Percentiles rank a stretch among this genome's conserved stretches.
phyloP scores from a whole-genome alignment of 1,140 invertebrate species.

The Brachionus koreanus region DNA sequence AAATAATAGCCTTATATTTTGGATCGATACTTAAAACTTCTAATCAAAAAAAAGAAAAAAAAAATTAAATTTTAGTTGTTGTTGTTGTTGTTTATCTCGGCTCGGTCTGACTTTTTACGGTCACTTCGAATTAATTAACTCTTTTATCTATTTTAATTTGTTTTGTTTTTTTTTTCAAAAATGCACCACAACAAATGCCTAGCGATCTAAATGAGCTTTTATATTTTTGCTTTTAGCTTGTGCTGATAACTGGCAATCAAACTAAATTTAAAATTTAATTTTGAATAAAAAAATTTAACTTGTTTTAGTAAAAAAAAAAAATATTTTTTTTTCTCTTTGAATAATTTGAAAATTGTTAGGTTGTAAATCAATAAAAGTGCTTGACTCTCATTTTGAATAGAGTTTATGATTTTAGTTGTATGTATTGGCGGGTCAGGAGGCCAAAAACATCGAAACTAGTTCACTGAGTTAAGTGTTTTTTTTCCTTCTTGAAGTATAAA shows the following conservation, averaged over 20 bases:
- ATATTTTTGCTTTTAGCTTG: neutral
- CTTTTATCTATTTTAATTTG: neutral
- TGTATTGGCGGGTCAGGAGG: neutral
- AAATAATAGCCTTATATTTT: neutral
- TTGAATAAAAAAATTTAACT: neutral
- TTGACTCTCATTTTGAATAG: neutral
- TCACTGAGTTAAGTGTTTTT: neutral
- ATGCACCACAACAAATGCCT: neutral
- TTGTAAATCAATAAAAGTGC: neutral
- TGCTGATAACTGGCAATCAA: neutral
- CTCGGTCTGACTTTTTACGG: neutral
- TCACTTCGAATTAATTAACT: conserved; percentile 9
- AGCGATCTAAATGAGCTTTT: neutral
- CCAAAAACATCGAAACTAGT: neutral
- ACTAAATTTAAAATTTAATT: neutral
- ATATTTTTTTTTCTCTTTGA: neutral
- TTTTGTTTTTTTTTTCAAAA: neutral
- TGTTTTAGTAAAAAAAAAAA: neutral
- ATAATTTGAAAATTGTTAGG: neutral
- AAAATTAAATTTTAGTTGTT: too few species aligned
- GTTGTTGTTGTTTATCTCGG: neutral
- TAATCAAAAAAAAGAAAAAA: neutral
- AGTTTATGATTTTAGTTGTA: neutral
- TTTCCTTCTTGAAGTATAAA: neutral
- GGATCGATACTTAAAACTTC: neutral